These are phyloP conservation scores for Pterocles gutturalis DNA, from an alignment of 2,113 vertebrate species.

Conservation along the genomic window DNA sequence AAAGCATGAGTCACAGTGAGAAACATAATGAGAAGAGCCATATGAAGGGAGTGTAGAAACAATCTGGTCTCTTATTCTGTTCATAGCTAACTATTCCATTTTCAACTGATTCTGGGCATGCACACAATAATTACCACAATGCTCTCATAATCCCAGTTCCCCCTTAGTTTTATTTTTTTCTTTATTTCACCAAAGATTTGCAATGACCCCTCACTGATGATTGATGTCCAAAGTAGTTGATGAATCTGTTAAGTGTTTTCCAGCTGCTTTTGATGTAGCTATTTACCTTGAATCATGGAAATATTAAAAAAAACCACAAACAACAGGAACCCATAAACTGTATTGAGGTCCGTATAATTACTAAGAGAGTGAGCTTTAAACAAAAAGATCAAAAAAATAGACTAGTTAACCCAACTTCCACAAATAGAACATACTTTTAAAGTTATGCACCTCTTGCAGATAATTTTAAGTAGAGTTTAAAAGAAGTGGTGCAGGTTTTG, in stretches of 20 bases:
- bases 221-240: not conserved
- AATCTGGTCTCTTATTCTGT: not conserved
- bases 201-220: not conserved
- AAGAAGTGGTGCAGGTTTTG: not conserved
- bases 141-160: not conserved
- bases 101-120: not conserved
- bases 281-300: not conserved
- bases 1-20: not conserved
- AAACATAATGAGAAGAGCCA: not conserved
- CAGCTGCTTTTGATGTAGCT: not conserved
- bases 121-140: not conserved
- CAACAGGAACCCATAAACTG: not conserved
- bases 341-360: not conserved
- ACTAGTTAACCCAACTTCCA: not conserved
- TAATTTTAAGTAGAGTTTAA: not conserved
- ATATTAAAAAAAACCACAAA: not conserved
- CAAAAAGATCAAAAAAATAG: accelerated
- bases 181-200: not conserved
- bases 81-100: not conserved
- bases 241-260: not conserved
- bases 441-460: not conserved
- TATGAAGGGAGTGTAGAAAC: not conserved
- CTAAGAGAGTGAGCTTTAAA: not conserved
- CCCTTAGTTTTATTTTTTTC: not conserved
- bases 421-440: not conserved